phyloP scores from a whole-genome alignment of 2,888 invertebrate species.

The Caradrina clavipalpis region DNA sequence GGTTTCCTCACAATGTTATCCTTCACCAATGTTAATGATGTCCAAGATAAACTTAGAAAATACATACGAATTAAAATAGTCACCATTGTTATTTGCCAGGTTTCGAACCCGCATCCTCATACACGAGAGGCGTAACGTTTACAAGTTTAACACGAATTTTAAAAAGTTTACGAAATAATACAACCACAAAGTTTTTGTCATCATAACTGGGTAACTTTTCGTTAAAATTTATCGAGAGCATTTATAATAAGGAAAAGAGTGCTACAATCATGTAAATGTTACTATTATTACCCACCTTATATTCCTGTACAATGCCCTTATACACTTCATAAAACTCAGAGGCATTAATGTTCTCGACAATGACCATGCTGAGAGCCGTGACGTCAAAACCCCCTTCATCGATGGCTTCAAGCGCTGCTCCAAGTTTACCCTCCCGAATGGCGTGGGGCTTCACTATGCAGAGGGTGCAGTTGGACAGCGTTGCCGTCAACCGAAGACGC shows the following conservation, averaged over 20 bases:
- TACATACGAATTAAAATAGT: too few species aligned
- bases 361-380: slow-evolving; percentile 95
- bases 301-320: slow-evolving; percentile 96
- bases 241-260: not conserved
- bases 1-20: too few species aligned
- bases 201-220: too few species aligned
- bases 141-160: too few species aligned
- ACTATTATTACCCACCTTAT: slow-evolving; percentile 87
- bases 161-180: too few species aligned
- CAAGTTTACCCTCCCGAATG: slow-evolving; percentile 93
- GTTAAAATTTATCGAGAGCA: too few species aligned
- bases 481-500: slow-evolving; percentile 89
- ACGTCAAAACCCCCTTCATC: slow-evolving; percentile 94
- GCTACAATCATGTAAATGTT: not conserved
- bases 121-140: too few species aligned
- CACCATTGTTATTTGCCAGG: too few species aligned
- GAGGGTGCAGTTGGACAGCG: slow-evolving; percentile 93
- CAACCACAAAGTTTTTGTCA: too few species aligned
- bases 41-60: too few species aligned
- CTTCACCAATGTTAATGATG: too few species aligned
- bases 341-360: slow-evolving; percentile 95
- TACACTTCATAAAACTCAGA: slow-evolving; percentile 98
- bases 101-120: too few species aligned
- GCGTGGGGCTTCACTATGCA: slow-evolving; percentile 98
- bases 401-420: slow-evolving; percentile 93